phyloP scores from a whole-genome alignment of 2,113 vertebrate species.

The Ciconia boyciana region DNA sequence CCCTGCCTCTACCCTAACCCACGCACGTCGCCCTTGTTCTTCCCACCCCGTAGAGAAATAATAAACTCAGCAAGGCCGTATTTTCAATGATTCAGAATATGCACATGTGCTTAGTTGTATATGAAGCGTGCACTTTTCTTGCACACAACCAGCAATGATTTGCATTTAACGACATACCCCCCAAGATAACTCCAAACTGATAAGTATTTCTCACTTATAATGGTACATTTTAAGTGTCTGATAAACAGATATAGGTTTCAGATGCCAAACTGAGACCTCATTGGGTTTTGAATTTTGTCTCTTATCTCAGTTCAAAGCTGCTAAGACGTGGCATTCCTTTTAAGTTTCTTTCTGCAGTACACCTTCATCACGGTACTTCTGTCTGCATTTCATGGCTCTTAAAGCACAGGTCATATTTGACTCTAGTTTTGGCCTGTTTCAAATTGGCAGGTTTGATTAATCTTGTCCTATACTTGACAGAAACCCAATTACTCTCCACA shows the following conservation, averaged over 20 bases:
- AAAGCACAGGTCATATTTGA: background rate
- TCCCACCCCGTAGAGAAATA: background rate
- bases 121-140: background rate
- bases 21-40: background rate
- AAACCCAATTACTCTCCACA: background rate
- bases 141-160: background rate
- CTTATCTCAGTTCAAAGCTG: conserved; percentile 15
- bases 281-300: background rate
- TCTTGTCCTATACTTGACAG: background rate
- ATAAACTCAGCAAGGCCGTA: background rate
- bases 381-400: background rate
- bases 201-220: background rate
- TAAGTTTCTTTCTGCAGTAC: background rate
- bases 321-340: background rate
- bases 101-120: accelerated
- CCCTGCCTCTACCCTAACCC: background rate
- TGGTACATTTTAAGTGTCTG: background rate
- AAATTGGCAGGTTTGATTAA: background rate
- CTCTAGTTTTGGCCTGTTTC: background rate
- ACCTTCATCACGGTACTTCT: background rate
- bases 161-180: background rate
- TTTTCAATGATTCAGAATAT: background rate
- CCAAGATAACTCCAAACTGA: background rate
- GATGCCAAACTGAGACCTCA: background rate
- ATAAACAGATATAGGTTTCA: background rate